Evolutionary conservation across 2,797 vertebrate genomes (phyloP), one percentile per base, ranked within the genome.

Genomic region (Taeniopygia guttata): DNA sequence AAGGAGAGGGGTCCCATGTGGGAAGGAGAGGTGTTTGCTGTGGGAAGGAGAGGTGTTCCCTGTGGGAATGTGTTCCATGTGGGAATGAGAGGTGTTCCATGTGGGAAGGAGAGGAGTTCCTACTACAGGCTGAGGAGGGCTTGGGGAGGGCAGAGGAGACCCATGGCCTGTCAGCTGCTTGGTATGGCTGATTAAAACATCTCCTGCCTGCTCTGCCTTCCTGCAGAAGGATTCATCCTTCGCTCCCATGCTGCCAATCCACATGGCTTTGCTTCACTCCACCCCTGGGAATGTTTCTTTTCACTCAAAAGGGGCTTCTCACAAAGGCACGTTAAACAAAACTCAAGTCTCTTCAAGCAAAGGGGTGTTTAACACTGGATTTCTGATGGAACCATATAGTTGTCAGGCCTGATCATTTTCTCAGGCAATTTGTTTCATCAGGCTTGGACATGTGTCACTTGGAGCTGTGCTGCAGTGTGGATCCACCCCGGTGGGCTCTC

Each of bases 101-200:
- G 59, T 36, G 46, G 64, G 64, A 30, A 60, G 17, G 7, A 3
- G 60, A 52, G 36, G 9, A 26, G 48, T 68, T 59, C 26, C 51
- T 58, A 55, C 51, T 11, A 21, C 0, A 0, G 7, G 16, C n/a
- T 49, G 56, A 62, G 73, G 42, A 48, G 51, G 16, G 0, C 0
- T 9, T 76, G 63, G 46, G 7, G 9, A 38, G 48, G 55, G 46
- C 73, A 42, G 68, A 67, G 51, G 54, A 76, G 36, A 16, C 0
- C 1, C 3, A 1, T 0, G 0, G 20, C 15, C 55, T 42, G 14
- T 17, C 29, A 58, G 34, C 56, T 30, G 8, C 22, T 1, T 8
- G 30, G 12, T 42, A 25, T 19, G 49, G 21, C 59, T 72, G 87
- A 43, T 34, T 43, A 6, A 56, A 92, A 38, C 32, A 32, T 40